phyloP scores from a whole-genome alignment of 2,888 invertebrate species.

The Heliconius aoede region DNA sequence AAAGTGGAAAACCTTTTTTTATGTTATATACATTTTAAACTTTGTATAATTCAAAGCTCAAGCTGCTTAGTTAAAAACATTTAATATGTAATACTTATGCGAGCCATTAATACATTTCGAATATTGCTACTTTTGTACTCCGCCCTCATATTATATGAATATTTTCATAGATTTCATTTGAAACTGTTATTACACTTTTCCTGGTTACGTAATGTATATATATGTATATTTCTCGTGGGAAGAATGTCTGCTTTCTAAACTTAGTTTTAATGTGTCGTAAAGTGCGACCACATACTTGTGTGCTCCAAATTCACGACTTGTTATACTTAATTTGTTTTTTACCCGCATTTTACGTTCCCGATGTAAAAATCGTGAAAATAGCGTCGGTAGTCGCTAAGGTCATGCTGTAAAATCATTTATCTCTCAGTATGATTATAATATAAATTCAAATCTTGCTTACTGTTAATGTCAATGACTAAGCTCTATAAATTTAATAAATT shows the following conservation, averaged over 20 bases:
- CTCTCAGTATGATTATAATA: too few relatives aligned
- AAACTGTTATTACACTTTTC: neutral
- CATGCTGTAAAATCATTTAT: too few relatives aligned
- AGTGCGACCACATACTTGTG: slow-evolving; percentile 1
- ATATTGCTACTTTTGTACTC: neutral
- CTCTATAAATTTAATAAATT: neutral
- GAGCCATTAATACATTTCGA: too few relatives aligned
- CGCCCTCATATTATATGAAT: neutral
- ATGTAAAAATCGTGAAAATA: slow-evolving; percentile 6
- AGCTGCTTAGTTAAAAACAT: neutral
- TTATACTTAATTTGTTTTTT: neutral
- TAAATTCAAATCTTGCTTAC: too few relatives aligned
- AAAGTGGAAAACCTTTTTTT: too few relatives aligned
- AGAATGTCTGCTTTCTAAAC: slow-evolving; percentile 17
- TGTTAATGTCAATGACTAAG: too few relatives aligned
- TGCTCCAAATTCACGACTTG: slow-evolving; percentile 1
- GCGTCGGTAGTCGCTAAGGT: neutral
- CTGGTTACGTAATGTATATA: too few relatives aligned
- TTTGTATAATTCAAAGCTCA: too few relatives aligned
- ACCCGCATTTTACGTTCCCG: neutral
- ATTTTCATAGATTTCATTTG: slow-evolving; percentile 1
- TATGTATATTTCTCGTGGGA: slow-evolving; percentile 6
- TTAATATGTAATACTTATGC: neutral
- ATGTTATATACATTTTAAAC: too few relatives aligned
- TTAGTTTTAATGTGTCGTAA: slow-evolving; percentile 27